A percentile compares a stretch with the other conserved stretches of the same genome.
These are phyloP conservation scores for Amphiprion ocellaris DNA, from an alignment of 2,113 vertebrate species.

Conservation along the genomic window DNA sequence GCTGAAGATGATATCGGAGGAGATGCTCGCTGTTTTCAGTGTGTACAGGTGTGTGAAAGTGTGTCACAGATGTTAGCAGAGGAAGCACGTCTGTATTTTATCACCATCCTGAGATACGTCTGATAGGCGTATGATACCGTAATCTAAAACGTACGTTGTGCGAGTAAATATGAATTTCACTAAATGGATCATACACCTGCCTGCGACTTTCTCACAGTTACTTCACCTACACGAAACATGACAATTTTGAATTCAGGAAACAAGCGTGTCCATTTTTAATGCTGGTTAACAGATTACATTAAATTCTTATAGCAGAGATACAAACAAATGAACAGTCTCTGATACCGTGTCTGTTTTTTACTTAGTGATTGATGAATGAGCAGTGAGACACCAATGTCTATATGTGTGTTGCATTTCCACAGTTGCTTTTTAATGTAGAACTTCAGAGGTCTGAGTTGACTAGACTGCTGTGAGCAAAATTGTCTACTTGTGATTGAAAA, in stretches of 20 bases:
- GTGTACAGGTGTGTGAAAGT: constrained; percentile 65
- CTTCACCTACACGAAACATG: neutral
- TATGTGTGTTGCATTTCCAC: too few relatives aligned
- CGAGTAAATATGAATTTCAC: neutral
- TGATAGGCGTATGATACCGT: neutral
- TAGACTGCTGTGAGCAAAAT: too few relatives aligned
- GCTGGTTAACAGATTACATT: neutral
- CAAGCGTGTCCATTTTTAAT: neutral
- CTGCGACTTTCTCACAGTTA: too few relatives aligned
- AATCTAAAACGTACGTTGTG: neutral
- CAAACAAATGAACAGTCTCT: neutral
- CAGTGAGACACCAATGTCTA: too few relatives aligned
- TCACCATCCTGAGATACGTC: constrained; percentile 19
- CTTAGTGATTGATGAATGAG: too few relatives aligned
- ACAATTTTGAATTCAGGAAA: neutral
- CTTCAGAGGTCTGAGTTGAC: too few relatives aligned
- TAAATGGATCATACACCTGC: constrained; percentile 35
- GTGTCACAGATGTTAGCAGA: constrained; percentile 70
- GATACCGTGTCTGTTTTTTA: too few relatives aligned
- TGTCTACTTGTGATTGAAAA: too few relatives aligned
- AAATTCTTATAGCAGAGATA: neutral
- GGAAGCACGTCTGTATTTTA: constrained; percentile 52
- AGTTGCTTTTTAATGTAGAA: too few relatives aligned
- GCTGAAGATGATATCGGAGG: constrained; percentile 22
- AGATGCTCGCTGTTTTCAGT: constrained; percentile 36